Conservation (phyloP, 2,113 vertebrate genomes). For the Prietella phreatophila region DNA sequence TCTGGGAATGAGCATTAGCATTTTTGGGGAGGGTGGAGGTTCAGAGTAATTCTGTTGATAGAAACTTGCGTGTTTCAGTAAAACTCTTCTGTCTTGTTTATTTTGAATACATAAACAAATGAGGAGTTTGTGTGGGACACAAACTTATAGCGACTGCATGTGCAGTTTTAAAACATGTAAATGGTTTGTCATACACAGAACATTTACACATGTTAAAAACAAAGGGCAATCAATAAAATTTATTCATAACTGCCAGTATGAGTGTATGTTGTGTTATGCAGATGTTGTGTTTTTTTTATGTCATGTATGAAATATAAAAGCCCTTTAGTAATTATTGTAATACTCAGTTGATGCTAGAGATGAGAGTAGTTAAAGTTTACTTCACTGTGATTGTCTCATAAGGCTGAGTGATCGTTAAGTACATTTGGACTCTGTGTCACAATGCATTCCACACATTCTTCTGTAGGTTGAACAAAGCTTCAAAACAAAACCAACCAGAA, state of each 20-base stretch:
- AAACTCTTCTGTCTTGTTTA: not conserved
- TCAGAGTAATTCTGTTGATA: not conserved
- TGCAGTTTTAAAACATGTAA: not conserved
- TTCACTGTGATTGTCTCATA: not conserved
- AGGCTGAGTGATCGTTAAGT: not conserved
- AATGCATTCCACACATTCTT: slow-evolving; percentile 40
- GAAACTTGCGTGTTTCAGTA: not conserved
- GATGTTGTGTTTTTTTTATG: not conserved
- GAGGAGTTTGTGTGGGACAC: not conserved
- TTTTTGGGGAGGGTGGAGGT: not conserved
- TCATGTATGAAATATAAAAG: not conserved
- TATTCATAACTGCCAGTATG: not conserved
- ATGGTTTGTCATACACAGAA: not conserved
- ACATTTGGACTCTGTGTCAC: not conserved
- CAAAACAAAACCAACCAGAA: slow-evolving; percentile 14
- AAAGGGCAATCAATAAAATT: not conserved
- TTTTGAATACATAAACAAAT: not conserved
- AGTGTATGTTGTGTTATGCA: not conserved
- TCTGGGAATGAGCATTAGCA: not conserved
- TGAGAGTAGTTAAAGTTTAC: not conserved
- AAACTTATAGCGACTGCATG: not conserved
- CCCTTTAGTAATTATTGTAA: not conserved
- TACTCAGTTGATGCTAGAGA: not conserved
- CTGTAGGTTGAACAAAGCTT: slow-evolving; percentile 14
- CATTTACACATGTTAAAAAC: not conserved